Base-by-base conservation (phyloP, 1,140 invertebrate genomes). In the Melanaphis sacchari region DNA sequence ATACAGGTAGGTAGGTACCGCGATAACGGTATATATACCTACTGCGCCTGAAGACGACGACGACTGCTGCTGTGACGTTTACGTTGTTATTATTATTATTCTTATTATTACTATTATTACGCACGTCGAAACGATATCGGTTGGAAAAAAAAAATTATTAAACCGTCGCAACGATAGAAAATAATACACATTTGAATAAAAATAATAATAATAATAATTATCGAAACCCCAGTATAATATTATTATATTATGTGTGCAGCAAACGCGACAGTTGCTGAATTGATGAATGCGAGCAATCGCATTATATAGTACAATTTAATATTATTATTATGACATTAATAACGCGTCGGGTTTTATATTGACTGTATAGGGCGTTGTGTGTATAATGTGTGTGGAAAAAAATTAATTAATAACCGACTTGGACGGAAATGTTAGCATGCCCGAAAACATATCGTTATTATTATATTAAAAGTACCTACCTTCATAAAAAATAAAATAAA, bases 1-100 rank as follows among this genome's bases (percentile, higher is more conserved):
- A 84, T 84, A 85, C 15, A 81, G 76, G 36, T 36, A 81, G 36
- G 82, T 41, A 43, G 40, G 38, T 85, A 85, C n/a, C 41, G 36
- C 88, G 88, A 52, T 90, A 90, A 90, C 88, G 88, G 88, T 90
- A 89, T 84, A 84, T 84, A 84, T 85, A 87, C 59, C 31, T 66
- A 66, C 26, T 46, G 84, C 84, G 40, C n/a, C n/a, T 6, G 26
- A 59, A 59, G 54, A 15, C 89, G 52, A 26, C 36, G 31, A 52
- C 88, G 46, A 38, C 43, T 15, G 18, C 85, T 22, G 81, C 81
- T 24, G 85, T 46, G 84, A 43, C 40, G 84, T 43, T 85, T 85
- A 31, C 38, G 36, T 84, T 84, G 21, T 82, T 82, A 40, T 84
- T 85, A 85, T 84, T 40, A 84, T 59, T 59, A 59, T 15, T 38